phyloP scores from a whole-genome alignment of 2,797 vertebrate species.

The Syncerus caffer region DNA sequence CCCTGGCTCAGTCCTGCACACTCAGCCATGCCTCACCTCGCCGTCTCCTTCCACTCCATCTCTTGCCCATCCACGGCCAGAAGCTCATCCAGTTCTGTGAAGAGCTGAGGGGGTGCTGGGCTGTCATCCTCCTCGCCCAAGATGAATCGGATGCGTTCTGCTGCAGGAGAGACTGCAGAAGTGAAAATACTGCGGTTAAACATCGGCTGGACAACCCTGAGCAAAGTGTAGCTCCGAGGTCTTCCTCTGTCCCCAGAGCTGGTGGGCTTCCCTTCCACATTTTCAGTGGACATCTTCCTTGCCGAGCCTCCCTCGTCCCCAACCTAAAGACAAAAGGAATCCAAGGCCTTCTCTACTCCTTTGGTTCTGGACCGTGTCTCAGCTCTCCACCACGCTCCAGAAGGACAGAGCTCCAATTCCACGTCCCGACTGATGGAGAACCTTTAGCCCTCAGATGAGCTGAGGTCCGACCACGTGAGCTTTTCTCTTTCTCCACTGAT shows the following conservation, averaged over 20 bases:
- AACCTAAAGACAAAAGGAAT: slow-evolving; percentile 65
- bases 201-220: slow-evolving; percentile 82
- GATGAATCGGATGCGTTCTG: slow-evolving; percentile 97
- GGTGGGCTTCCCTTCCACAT: slow-evolving; percentile 80
- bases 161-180: slow-evolving; percentile 94
- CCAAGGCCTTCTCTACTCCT: slow-evolving; percentile 53
- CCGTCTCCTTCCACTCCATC: slow-evolving; percentile 99
- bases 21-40: slow-evolving; percentile 87
- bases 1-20: neutral
- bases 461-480: slow-evolving; percentile 59
- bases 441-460: slow-evolving; percentile 77
- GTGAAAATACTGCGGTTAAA: slow-evolving; percentile 94
- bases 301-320: slow-evolving; percentile 72
- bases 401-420: slow-evolving; percentile 61
- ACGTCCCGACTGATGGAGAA: slow-evolving; percentile 57
- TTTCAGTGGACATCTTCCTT: slow-evolving; percentile 83
- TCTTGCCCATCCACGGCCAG: slow-evolving; percentile 95
- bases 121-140: slow-evolving; percentile 97
- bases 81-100: slow-evolving; percentile 97
- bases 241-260: slow-evolving; percentile 84
- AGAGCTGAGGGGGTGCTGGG: slow-evolving; percentile 94
- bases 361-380: slow-evolving; percentile 51
- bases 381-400: slow-evolving; percentile 60
- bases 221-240: slow-evolving; percentile 72
- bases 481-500: slow-evolving; percentile 9